Base-by-base conservation (phyloP, 2,888 invertebrate genomes). In the Diplolepis rosae region DNA sequence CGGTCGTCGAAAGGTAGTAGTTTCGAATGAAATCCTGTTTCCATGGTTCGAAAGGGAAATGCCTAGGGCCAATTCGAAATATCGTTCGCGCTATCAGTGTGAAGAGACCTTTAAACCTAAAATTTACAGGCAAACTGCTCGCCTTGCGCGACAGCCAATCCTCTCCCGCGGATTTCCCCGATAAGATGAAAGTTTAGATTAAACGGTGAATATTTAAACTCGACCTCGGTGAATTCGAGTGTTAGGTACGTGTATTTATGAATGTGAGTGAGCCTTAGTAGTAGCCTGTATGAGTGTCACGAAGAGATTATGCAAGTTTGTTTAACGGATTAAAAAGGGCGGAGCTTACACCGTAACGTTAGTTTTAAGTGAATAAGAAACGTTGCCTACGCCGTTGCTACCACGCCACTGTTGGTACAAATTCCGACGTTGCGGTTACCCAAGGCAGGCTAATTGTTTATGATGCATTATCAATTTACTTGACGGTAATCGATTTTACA, bases 181-280 rank as follows among this genome's bases (percentile, higher is more conserved):
- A 84, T 83, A 81, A 82, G 83, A 83, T 81, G 79, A 76, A 84
- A 83, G 77, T 84, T 83, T 84, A 80, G 83, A 83, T 83, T 84
- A 80, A 84, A 82, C 76, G 76, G 75, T 83, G 84, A 84, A 83
- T 83, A 83, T 83, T 84, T 84, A 78, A 83, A 77, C 32, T 9
- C 24, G 39, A 28, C 45, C 32, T 66, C 13, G 66, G 45, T 66
- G 66, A 13, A 15, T 66, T 45, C 66, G 66, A 50, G 22, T 39
- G 7, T 56, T 61, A 61, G 24, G 39, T 39, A 27, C n/a, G 61
- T 32, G 35, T 35, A 24, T 61, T 22, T 5, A 24, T 61, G 39
- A 24, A 35, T 18, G n/a, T 50, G 30, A 48, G 15, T n/a, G 15
- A n/a, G n/a, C n/a, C n/a, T n/a, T n/a, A n/a, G n/a, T n/a, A n/a